These are phyloP conservation scores for Homalodisca vitripennis DNA, from an alignment of 1,140 invertebrate genomes.

Conservation along the genomic window DNA sequence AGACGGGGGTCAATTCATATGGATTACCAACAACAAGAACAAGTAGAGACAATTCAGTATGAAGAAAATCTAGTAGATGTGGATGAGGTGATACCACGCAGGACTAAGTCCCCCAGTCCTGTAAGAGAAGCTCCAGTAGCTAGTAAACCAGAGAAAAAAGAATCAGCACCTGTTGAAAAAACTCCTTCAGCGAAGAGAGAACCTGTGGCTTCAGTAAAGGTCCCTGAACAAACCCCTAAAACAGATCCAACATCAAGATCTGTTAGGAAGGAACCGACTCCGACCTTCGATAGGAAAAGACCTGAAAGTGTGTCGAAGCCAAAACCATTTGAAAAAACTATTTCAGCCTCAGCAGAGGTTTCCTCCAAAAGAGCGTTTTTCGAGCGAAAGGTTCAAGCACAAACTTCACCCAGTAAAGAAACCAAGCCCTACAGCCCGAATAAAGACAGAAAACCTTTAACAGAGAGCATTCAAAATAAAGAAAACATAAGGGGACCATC, in stretches of 20 bases:
- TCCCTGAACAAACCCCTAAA: neutral
- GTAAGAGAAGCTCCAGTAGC: neutral
- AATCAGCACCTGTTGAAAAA: no score
- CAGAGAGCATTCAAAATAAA: slow-evolving; percentile 8
- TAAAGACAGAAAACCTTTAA: slow-evolving; percentile 20
- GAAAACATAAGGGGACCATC: slow-evolving; percentile 2
- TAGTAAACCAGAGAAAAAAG: neutral
- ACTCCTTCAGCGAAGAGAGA: neutral
- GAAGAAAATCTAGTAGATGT: neutral
- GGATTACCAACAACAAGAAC: neutral
- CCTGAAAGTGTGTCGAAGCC: neutral
- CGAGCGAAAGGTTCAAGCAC: slow-evolving; percentile 38
- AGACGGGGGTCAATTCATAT: neutral
- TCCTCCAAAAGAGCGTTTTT: slow-evolving; percentile 40
- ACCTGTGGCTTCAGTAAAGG: neutral
- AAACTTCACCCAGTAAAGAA: slow-evolving; percentile 22
- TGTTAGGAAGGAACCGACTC: neutral
- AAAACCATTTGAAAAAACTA: slow-evolving; percentile 6
- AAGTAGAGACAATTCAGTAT: neutral
- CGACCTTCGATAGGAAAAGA: neutral
- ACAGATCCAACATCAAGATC: slow-evolving; percentile 8
- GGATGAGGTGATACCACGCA: neutral
- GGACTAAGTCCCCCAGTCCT: neutral
- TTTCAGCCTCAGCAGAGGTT: slow-evolving; percentile 27
- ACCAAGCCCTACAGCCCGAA: neutral